Base-by-base conservation (phyloP, 1,140 invertebrate genomes). In the Physella acuta region DNA sequence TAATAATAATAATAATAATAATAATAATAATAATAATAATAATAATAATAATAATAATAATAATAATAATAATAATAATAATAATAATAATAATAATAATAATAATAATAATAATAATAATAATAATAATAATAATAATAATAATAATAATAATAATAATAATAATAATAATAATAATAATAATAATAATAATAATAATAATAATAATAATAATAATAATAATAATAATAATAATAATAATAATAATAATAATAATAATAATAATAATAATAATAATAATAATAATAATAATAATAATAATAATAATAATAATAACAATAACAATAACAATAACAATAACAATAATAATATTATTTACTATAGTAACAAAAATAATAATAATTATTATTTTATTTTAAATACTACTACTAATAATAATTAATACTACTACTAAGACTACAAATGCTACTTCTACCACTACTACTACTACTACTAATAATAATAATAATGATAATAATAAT, bases 321-420 rank as follows among this genome's bases (percentile, higher is more conserved):
- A 49, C 44, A 14, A 49, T n/a, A 49, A 49, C 44, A 14, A 49
- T n/a, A 14, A 49, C 44, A 14, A 49, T n/a, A 14, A 49, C 44
- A 14, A 49, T n/a, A 49, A 49, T n/a, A 14, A 49, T n/a, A 14
- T 14, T n/a, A 14, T 14, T n/a, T 49, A 49, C 44, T 49, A 49
- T n/a, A 49, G n/a, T n/a, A 14, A 49, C 44, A 14, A 49, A 11
- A 14, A 49, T n/a, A 14, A 49, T n/a, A 14, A 49, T n/a, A 14
- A 49, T n/a, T 49, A 49, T n/a, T 49, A 49, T n/a, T 49, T n/a
- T 49, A 49, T n/a, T 49, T 14, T n/a, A 49, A 49, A 11, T 49
- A 49, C 44, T 49, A 49, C 44, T 49, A 49, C 44, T 49, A 49
- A 11, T 49, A 49, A 49, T n/a, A 49, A 49, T n/a, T 49, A 49